Evolutionary conservation across 2,888 invertebrate genomes (phyloP).

Genomic region (Hybos culiciformis): DNA sequence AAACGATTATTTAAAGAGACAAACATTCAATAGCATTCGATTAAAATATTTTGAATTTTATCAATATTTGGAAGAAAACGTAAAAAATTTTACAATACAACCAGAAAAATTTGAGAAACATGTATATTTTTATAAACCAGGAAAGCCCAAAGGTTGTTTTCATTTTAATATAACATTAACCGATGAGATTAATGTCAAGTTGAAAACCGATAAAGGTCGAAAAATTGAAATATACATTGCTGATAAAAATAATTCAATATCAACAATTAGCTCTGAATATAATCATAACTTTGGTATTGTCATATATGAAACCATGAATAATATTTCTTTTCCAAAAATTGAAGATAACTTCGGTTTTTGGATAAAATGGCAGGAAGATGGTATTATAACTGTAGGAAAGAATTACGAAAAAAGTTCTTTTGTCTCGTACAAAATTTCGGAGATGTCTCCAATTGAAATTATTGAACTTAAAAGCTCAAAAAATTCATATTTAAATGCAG

Average conservation of each 20-base stretch:
- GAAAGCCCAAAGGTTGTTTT: not conserved
- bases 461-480: too few species aligned
- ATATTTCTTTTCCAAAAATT: not conserved
- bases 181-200: not conserved
- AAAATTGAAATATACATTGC: not conserved
- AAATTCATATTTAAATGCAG: too few species aligned
- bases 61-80: too few species aligned
- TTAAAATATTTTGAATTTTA: too few species aligned
- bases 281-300: not conserved
- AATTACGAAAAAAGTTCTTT: not conserved
- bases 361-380: not conserved
- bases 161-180: not conserved
- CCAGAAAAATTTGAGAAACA: not conserved
- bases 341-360: not conserved
- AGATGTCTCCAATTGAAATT: too few species aligned
- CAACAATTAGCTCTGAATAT: not conserved
- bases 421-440: too few species aligned
- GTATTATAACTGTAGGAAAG: not conserved
- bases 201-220: not conserved
- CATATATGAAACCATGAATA: not conserved
- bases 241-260: not conserved
- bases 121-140: not conserved
- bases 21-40: not conserved
- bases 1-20: not conserved
- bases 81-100: too few species aligned